These are phyloP conservation scores for Elegia similella DNA, from an alignment of 2,888 invertebrate species.

Conservation along the genomic window DNA sequence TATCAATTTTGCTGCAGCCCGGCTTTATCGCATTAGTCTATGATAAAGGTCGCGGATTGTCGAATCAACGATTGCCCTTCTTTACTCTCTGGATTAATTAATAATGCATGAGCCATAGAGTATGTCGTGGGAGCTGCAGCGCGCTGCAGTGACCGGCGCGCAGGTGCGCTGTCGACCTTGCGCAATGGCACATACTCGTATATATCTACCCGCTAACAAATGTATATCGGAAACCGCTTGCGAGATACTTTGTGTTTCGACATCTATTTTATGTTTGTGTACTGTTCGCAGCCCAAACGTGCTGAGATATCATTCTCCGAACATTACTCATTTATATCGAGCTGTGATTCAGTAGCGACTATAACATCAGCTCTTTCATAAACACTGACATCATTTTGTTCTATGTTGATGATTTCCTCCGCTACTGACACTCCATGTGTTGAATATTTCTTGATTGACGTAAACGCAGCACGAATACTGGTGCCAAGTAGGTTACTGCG, in stretches of 20 bases:
- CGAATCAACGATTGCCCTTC: conserved; percentile 50
- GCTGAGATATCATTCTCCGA: conserved; percentile 43
- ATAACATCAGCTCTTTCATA: conserved; percentile 35
- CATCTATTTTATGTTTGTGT: conserved; percentile 47
- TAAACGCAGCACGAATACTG: conserved; percentile 49
- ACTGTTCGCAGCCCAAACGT: conserved; percentile 43
- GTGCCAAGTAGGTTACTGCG: conserved; percentile 74
- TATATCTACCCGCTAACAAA: conserved; percentile 59
- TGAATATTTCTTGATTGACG: conserved; percentile 62
- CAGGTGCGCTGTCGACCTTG: conserved; percentile 73
- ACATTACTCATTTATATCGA: conserved; percentile 22
- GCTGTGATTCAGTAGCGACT: conserved; percentile 40
- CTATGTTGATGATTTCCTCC: conserved; percentile 28
- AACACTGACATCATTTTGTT: conserved; percentile 52
- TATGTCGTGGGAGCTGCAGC: conserved; percentile 66
- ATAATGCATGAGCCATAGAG: conserved; percentile 48
- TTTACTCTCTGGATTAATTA: conserved; percentile 39
- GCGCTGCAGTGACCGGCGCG: conserved; percentile 57
- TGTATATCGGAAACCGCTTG: conserved; percentile 68
- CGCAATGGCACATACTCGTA: conserved; percentile 64
- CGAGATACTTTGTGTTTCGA: conserved; percentile 66
- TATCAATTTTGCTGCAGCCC: not conserved
- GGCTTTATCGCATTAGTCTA: conserved; percentile 14
- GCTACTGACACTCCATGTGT: conserved; percentile 38
- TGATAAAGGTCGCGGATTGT: conserved; percentile 38